Conservation (phyloP, 2,888 invertebrate genomes). For the Muschampia staudingeri region DNA sequence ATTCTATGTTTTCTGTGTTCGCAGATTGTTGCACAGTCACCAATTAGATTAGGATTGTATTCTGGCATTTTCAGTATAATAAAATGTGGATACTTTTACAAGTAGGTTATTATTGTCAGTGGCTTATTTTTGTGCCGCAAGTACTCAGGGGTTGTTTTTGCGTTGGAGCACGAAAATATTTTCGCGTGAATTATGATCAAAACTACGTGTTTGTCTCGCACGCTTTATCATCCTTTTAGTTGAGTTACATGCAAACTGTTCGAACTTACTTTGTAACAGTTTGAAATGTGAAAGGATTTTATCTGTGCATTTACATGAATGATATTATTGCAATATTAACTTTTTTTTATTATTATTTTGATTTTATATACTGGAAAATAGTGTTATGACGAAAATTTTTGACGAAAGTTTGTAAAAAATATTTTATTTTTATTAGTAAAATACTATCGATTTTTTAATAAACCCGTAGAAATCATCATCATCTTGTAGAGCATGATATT, state of each 20-base stretch:
- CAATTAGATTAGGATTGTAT: too few relatives aligned
- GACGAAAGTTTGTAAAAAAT: too few relatives aligned
- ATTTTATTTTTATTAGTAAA: too few relatives aligned
- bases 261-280: constrained; percentile 30
- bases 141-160: constrained; percentile 38
- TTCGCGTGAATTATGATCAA: constrained; percentile 71
- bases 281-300: constrained; percentile 8
- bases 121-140: constrained; percentile 35
- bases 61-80: too few relatives aligned
- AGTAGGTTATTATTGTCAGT: background rate
- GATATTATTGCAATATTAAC: background rate
- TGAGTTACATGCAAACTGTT: constrained; percentile 43
- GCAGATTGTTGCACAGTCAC: too few relatives aligned
- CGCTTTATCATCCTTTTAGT: constrained; percentile 48
- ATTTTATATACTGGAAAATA: too few relatives aligned
- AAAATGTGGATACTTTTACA: too few relatives aligned
- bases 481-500: too few relatives aligned
- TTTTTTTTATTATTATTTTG: background rate
- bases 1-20: too few relatives aligned
- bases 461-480: too few relatives aligned
- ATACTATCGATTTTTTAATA: too few relatives aligned
- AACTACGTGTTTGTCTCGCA: constrained; percentile 54
- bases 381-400: too few relatives aligned
- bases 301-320: background rate
- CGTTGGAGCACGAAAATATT: constrained; percentile 68